phyloP scores from a whole-genome alignment of 2,113 vertebrate species.

The Blennius ocellaris region DNA sequence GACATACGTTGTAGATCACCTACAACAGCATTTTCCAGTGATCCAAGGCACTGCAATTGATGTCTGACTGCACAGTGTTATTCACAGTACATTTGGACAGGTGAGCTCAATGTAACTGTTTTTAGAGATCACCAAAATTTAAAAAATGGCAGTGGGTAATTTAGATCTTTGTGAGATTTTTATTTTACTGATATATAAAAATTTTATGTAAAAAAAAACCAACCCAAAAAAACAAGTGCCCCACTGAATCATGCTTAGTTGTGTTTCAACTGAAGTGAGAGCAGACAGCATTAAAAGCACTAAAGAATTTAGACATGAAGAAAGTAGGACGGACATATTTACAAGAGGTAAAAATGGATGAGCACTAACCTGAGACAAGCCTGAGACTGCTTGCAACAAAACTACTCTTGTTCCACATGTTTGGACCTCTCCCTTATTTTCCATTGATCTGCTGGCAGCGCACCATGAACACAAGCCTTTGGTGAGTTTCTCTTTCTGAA shows the following conservation, averaged over 20 bases:
- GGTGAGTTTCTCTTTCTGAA: constrained; percentile 24
- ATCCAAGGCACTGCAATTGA: too few relatives aligned
- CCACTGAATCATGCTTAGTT: background rate
- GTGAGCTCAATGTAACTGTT: too few relatives aligned
- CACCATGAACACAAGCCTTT: constrained; percentile 6
- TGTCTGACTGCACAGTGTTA: too few relatives aligned
- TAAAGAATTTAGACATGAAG: background rate
- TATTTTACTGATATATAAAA: too few relatives aligned
- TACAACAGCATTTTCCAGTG: too few relatives aligned
- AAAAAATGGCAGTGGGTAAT: too few relatives aligned
- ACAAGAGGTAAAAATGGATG: constrained; percentile 10
- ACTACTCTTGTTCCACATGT: constrained; percentile 4
- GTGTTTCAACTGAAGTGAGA: background rate
- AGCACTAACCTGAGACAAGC: constrained; percentile 43
- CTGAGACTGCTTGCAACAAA: constrained; percentile 6
- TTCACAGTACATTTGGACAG: too few relatives aligned
- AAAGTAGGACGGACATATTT: too few relatives aligned
- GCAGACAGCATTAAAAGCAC: background rate
- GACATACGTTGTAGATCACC: too few relatives aligned
- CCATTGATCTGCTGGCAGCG: constrained; percentile 7
- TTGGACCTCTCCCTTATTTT: constrained; percentile 14
- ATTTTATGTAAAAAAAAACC: background rate
- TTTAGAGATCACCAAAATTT: too few relatives aligned
- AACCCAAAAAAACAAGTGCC: too few relatives aligned
- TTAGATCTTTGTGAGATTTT: too few relatives aligned